Percentiles rank a stretch among this genome's conserved stretches.
These are phyloP conservation scores for Atherinosoma microstoma DNA, from an alignment of 2,797 vertebrate genomes.

Conservation along the genomic window DNA sequence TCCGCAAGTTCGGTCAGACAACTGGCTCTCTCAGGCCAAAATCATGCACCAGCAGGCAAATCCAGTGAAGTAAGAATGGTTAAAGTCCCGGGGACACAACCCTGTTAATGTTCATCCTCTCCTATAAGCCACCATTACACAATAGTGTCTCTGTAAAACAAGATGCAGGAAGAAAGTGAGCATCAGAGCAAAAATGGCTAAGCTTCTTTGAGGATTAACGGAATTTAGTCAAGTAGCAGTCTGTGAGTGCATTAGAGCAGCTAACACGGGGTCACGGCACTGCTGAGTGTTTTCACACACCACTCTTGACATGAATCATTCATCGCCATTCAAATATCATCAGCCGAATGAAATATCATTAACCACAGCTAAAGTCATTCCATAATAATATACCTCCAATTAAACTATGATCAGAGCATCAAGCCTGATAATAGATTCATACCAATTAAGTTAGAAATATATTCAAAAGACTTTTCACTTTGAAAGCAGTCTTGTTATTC, in stretches of 20 bases:
- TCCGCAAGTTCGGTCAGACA: constrained; percentile 51
- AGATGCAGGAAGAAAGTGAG: constrained; percentile 72
- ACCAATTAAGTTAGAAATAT: constrained; percentile 85
- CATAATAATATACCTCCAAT: constrained; percentile 84
- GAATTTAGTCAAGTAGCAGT: constrained; percentile 80
- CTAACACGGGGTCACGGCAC: constrained; percentile 72
- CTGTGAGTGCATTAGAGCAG: constrained; percentile 73
- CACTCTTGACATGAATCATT: constrained; percentile 78
- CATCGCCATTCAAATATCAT: constrained; percentile 75
- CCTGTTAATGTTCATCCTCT: constrained; percentile 65
- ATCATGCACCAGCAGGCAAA: constrained; percentile 40
- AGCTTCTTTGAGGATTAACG: constrained; percentile 83
- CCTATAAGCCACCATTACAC: constrained; percentile 76
- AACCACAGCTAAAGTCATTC: constrained; percentile 66
- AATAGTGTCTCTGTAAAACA: constrained; percentile 79
- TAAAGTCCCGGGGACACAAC: constrained; percentile 59
- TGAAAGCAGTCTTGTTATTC: constrained; percentile 86
- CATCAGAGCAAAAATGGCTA: constrained; percentile 75
- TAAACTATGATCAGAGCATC: constrained; percentile 83
- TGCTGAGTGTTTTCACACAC: constrained; percentile 68
- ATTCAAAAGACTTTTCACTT: constrained; percentile 87
- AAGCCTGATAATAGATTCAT: constrained; percentile 83
- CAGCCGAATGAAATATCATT: constrained; percentile 71
- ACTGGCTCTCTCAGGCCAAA: constrained; percentile 43
- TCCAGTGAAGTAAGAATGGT: constrained; percentile 47